Conservation (phyloP, 2,113 vertebrate species). For the Cephalopholis sonnerati region DNA sequence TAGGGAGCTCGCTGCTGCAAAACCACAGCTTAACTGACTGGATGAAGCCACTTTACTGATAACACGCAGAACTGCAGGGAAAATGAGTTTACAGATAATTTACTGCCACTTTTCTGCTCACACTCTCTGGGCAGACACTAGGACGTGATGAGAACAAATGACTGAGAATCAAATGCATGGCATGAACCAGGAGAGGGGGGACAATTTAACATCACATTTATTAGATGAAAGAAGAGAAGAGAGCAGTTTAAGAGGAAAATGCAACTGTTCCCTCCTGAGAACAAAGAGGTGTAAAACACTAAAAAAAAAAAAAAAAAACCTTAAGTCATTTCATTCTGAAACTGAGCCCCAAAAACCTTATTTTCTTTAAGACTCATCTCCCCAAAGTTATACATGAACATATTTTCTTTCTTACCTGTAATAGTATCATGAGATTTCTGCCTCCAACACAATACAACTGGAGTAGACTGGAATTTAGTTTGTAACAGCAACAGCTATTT, state of each 20-base stretch:
- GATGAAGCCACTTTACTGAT: slow-evolving; percentile 48
- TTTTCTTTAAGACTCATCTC: neutral
- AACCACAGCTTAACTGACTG: slow-evolving; percentile 11
- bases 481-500: neutral
- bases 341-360: too few relatives aligned
- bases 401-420: neutral
- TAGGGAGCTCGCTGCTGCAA: slow-evolving; percentile 4
- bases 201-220: slow-evolving; percentile 4
- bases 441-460: neutral
- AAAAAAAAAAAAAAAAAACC: neutral
- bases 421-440: neutral
- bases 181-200: neutral
- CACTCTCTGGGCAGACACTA: neutral
- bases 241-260: neutral
- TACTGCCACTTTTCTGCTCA: slow-evolving; percentile 41
- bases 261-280: neutral
- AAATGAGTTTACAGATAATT: slow-evolving; percentile 54
- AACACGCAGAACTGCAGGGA: slow-evolving; percentile 7
- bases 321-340: neutral
- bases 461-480: neutral
- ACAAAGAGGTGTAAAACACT: neutral
- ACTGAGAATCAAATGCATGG: slow-evolving; percentile 8
- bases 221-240: neutral
- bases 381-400: neutral
- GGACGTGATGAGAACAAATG: slow-evolving; percentile 50